Base-by-base conservation (phyloP, 1,140 invertebrate species). In the Agrilus planipennis region DNA sequence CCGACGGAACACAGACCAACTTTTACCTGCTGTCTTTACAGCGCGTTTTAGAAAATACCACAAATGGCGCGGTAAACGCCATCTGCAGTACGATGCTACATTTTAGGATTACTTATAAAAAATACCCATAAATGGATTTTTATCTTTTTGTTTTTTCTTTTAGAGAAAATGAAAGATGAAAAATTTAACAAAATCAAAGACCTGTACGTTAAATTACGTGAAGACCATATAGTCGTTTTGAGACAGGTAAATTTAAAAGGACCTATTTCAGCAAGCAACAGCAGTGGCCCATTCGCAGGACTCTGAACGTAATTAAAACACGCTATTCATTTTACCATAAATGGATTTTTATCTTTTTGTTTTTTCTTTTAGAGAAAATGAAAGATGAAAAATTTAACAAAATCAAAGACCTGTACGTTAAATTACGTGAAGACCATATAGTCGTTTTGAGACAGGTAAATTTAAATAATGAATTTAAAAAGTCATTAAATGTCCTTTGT, bases 131-230 rank as follows among this genome's bases (percentile, higher is more conserved):
- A n/a, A 20, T 14, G 2, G 18, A 12, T 36, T 34, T 32, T 34
- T 45, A 43, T 49, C 46, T 37, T 25, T 25, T 25, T 7, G n/a
- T 25, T 25, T 25, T 25, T 25, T n/a, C 23, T 67, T 67, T 28
- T 50, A 91, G 89, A 84, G 67, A 87, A 84, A 68, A 75, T 72
- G 0, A 73, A 79, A 46, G 89, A 94, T 54, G 90, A 96, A 57
- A 97, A 97, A 62, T 97, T 97, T 61, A 77, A 83, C 47, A 99
- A 96, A 65, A 72, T 99, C 53, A 97, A 97, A 70, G 81, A 88
- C 27, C 81, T 94, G 15, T 99, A 99, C 60, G 78, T 83, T 1
- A 91, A 95, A 63, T 68, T 99, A 43, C 68, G 94, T 52, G 88
- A 94, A 58, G 95, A 99, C 64, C 95, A 99, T 62, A 93, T 99